Percentiles rank a stretch among this genome's conserved stretches.
Evolutionary conservation across 2,888 invertebrate species (phyloP).

Genomic region (Chalcis sispes): DNA sequence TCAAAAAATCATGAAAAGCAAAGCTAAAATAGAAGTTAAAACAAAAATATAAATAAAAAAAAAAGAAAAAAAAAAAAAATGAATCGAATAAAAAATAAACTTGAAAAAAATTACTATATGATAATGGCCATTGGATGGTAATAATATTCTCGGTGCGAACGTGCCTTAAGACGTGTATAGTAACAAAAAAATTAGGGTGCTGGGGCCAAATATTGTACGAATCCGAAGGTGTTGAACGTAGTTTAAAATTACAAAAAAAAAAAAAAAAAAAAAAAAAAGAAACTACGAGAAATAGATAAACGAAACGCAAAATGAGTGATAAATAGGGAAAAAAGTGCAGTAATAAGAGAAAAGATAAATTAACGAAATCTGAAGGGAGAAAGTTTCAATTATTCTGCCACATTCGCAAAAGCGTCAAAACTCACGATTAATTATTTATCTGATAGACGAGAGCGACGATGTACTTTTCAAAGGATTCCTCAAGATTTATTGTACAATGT

Average conservation of each 20-base stretch:
- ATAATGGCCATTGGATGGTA: slow-evolving; percentile 44
- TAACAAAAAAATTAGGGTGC: slow-evolving; percentile 66
- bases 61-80: slow-evolving; percentile 7
- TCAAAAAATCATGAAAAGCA: slow-evolving; percentile 29
- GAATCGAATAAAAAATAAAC: no score
- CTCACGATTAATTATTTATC: background rate
- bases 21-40: background rate
- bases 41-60: background rate
- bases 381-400: slow-evolving; percentile 39
- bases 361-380: background rate
- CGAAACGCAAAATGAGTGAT: background rate
- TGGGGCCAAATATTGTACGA: slow-evolving; percentile 67
- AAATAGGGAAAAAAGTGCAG: slow-evolving; percentile 4
- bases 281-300: background rate
- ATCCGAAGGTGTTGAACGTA: slow-evolving; percentile 61
- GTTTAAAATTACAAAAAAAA: slow-evolving; percentile 27
- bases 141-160: slow-evolving; percentile 53
- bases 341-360: background rate
- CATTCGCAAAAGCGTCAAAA: slow-evolving; percentile 47
- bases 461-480: slow-evolving; percentile 28
- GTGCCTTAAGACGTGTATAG: slow-evolving; percentile 59
- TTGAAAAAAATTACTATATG: no score
- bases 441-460: background rate
- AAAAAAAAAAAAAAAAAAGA: background rate
- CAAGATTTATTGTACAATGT: slow-evolving; percentile 30